A percentile compares a stretch with the other conserved stretches of the same genome.
Evolutionary conservation across 2,888 invertebrate genomes (phyloP).

Genomic region (Rhopalosiphum nymphaeae): DNA sequence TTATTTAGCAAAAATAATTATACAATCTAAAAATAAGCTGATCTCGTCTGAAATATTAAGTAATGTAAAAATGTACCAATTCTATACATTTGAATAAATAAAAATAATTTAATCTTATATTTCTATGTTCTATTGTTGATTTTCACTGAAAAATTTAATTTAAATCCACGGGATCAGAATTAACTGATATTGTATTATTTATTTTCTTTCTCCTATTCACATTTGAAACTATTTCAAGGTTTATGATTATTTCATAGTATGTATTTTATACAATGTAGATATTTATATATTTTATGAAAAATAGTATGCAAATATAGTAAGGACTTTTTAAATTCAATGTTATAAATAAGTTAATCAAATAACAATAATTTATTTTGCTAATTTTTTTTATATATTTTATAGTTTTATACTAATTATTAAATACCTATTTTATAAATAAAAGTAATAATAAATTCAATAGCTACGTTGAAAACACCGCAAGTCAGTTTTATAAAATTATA

Average conservation of each 20-base stretch:
- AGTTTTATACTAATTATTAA: neutral
- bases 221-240: neutral
- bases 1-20: neutral
- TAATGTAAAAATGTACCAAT: neutral
- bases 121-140: neutral
- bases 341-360: neutral
- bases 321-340: neutral
- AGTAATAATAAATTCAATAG: neutral
- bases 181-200: too few relatives aligned
- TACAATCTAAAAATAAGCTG: neutral
- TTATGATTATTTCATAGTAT: neutral
- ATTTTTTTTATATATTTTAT: neutral
- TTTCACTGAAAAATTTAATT: neutral
- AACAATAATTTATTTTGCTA: neutral
- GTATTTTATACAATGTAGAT: neutral
- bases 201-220: neutral
- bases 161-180: neutral
- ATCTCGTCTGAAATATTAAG: neutral
- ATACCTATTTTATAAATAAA: neutral
- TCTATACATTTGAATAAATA: neutral
- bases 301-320: neutral
- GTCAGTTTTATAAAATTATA: neutral
- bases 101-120: neutral
- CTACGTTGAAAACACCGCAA: neutral
- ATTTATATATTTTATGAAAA: neutral